Evolutionary conservation across 1,140 invertebrate species (phyloP).

Genomic region (Luehdorfia chinensis): DNA sequence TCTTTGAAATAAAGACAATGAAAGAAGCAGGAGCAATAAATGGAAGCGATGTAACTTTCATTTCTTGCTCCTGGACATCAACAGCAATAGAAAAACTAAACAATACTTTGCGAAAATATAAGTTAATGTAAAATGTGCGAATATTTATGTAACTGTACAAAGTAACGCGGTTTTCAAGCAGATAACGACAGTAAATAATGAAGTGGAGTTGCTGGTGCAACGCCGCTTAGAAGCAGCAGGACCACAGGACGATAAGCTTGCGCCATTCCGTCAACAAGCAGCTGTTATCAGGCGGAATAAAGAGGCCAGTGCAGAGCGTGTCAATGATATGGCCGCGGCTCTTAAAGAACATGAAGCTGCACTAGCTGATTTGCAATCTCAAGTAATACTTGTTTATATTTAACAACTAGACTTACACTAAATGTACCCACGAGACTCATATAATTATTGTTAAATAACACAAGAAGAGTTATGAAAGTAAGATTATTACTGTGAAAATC

Average conservation of each 20-base stretch:
- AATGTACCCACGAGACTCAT: too few species aligned
- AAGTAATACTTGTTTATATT: constrained; percentile 34
- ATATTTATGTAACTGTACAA: not conserved
- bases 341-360: constrained; percentile 78
- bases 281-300: constrained; percentile 88
- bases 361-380: constrained; percentile 74
- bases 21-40: too few species aligned
- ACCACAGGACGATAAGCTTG: constrained; percentile 83
- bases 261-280: constrained; percentile 90
- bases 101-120: too few species aligned
- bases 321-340: constrained; percentile 81
- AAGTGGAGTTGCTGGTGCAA: constrained; percentile 80
- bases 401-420: too few species aligned
- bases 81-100: too few species aligned
- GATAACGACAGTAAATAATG: constrained; percentile 80
- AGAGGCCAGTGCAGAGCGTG: constrained; percentile 82
- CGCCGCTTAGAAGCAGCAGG: constrained; percentile 70
- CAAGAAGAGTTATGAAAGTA: too few species aligned
- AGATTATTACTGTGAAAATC: too few species aligned
- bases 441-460: too few species aligned
- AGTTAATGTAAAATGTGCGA: too few species aligned
- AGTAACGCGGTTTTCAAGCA: constrained; percentile 35
- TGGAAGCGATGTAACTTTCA: too few species aligned
- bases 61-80: too few species aligned
- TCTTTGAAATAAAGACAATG: too few species aligned